Evolutionary conservation across 2,113 vertebrate species (phyloP), one percentile per base, ranked within the genome.

Genomic region (Apeltes quadracus): DNA sequence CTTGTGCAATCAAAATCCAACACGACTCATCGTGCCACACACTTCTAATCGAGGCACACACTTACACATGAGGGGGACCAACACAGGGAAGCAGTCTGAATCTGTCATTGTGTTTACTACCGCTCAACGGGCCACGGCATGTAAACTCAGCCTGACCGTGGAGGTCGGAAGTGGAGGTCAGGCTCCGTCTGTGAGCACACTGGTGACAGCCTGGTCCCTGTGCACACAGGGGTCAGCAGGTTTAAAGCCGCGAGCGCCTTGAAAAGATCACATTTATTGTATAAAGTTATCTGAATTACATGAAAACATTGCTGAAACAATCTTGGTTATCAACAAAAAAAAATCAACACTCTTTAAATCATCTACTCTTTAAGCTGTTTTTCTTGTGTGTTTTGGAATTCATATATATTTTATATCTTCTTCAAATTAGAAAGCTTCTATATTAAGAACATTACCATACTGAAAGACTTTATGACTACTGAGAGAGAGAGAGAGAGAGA

Each of bases 1-100:
- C 51, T n/a, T 44, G 55, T 61, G 46, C 36, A 61, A 68, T 61
- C 55, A 43, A 38, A 65, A 44, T 36, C 56, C 43, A 61, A 53
- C 69, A 41, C 2, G 18, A 48, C 3, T n/a, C 44, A 3, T 20
- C 10, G 44, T 48, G 29, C 22, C 61, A 34, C 36, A 39, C 15
- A 48, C 34, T 7, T 50, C 29, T 43, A 63, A 56, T 48, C 29
- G 51, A 32, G 41, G 13, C 20, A 20, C 18, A 53, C 55, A 51
- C 11, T 8, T 23, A n/a, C n/a, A 48, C 1, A 22, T 13, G 22
- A 18, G n/a, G 51, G n/a, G n/a, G n/a, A n/a, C n/a, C n/a, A n/a
- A 20, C 36, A 9, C 36, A 14, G 16, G 13, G 14, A 50, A 1
- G 51, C 34, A 29, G 22, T 18, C 8, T 5, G 8, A 12, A 48